Evolutionary conservation across 1,140 invertebrate genomes (phyloP).

Genomic region (Magallana gigas): DNA sequence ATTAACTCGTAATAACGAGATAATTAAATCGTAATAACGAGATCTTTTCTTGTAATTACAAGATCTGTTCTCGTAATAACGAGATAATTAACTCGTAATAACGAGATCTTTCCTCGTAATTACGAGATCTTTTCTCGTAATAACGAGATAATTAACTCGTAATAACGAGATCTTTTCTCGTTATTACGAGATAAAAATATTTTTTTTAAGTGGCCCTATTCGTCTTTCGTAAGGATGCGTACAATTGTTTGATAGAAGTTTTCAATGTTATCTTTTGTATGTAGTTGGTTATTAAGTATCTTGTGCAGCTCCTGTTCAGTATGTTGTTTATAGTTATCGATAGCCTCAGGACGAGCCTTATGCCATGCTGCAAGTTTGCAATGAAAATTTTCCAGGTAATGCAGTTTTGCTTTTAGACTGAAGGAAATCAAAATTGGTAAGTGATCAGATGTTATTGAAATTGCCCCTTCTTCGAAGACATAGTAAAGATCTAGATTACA

Average conservation of each 20-base stretch:
- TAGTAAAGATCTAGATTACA: background rate
- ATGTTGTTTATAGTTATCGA: background rate
- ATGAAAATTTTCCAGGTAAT: background rate
- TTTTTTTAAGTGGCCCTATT: too few relatives aligned
- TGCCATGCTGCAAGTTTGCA: background rate
- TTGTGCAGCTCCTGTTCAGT: background rate
- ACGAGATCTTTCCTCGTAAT: too few relatives aligned
- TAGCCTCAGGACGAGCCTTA: background rate
- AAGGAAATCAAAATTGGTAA: background rate
- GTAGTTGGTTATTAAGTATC: background rate
- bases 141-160: too few relatives aligned
- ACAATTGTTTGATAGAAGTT: background rate
- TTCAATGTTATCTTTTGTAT: background rate
- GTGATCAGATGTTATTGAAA: background rate
- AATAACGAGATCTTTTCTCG: too few relatives aligned
- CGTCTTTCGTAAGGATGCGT: too few relatives aligned
- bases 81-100: too few relatives aligned
- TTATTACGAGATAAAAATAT: too few relatives aligned
- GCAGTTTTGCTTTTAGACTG: background rate
- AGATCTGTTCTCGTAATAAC: too few relatives aligned
- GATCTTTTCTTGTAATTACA: too few relatives aligned
- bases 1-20: too few relatives aligned
- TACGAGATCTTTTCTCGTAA: too few relatives aligned
- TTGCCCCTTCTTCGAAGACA: background rate
- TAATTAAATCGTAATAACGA: too few relatives aligned